phyloP scores from a whole-genome alignment of 2,888 invertebrate genomes.

The Campopleginae sp. region DNA sequence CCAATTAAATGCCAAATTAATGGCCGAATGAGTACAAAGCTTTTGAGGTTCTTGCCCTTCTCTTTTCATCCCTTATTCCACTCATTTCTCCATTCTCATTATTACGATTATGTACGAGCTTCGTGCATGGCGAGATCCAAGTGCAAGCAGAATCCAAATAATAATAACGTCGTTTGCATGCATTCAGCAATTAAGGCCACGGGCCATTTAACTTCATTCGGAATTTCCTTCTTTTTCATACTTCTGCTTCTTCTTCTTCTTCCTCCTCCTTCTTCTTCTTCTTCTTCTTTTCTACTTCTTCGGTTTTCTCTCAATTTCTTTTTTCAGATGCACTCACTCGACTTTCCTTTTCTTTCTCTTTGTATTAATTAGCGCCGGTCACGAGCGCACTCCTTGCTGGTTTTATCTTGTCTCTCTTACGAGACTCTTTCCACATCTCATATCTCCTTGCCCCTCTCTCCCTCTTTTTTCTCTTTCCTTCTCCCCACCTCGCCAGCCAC shows the following conservation, averaged over 20 bases:
- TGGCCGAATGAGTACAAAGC: slow-evolving; percentile 34
- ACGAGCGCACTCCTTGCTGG: slow-evolving; percentile 45
- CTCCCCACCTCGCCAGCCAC: neutral
- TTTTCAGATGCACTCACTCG: slow-evolving; percentile 37
- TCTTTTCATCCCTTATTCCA: neutral
- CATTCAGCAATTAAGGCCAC: slow-evolving; percentile 68
- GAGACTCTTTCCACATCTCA: slow-evolving; percentile 26
- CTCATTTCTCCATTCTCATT: slow-evolving; percentile 37
- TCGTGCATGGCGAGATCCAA: neutral
- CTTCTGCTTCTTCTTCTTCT: slow-evolving; percentile 15
- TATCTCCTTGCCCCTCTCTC: neutral
- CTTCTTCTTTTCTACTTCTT: slow-evolving; percentile 7
- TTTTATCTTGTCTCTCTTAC: slow-evolving; percentile 56
- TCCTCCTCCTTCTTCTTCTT: slow-evolving; percentile 13
- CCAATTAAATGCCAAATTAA: slow-evolving; percentile 56
- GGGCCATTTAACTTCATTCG: slow-evolving; percentile 66
- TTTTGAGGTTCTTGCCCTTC: neutral
- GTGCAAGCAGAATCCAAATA: slow-evolving; percentile 53
- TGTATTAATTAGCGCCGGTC: slow-evolving; percentile 67
- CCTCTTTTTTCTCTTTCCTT: slow-evolving; percentile 21
- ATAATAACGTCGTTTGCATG: slow-evolving; percentile 64
- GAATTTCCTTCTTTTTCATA: slow-evolving; percentile 30
- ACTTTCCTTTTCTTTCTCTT: slow-evolving; percentile 38
- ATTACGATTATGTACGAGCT: slow-evolving; percentile 11
- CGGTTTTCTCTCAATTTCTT: slow-evolving; percentile 24